Evolutionary conservation across 2,888 invertebrate species (phyloP).

Genomic region (Melikaiella ostensackeni): DNA sequence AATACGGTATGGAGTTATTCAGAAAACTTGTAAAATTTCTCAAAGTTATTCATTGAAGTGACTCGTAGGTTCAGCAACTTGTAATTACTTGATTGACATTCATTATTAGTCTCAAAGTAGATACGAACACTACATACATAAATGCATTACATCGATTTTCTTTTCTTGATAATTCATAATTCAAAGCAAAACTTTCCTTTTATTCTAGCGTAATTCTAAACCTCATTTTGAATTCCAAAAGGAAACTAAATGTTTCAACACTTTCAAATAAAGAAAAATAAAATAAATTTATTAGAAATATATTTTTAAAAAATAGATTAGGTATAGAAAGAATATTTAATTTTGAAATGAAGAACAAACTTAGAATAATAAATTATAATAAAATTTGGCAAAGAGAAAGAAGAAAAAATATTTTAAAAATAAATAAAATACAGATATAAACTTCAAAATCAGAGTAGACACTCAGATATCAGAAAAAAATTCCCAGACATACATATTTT

Average conservation of each 20-base stretch:
- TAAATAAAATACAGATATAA: too few relatives aligned
- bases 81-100: conserved; percentile 69
- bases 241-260: neutral
- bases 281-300: neutral
- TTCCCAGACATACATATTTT: too few relatives aligned
- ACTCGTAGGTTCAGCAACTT: conserved; percentile 57
- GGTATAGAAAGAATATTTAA: too few relatives aligned
- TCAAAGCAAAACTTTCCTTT: neutral
- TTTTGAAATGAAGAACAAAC: too few relatives aligned
- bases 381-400: too few relatives aligned
- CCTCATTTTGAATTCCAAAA: neutral
- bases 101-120: conserved; percentile 58
- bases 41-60: conserved; percentile 52
- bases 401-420: too few relatives aligned
- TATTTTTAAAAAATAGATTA: too few relatives aligned
- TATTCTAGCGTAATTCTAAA: neutral
- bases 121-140: conserved; percentile 60
- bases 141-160: conserved; percentile 37
- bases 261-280: neutral
- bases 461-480: too few relatives aligned
- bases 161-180: neutral
- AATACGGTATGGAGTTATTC: conserved; percentile 34
- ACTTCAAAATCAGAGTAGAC: too few relatives aligned
- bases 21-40: conserved; percentile 57
- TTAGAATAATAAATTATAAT: too few relatives aligned